These are phyloP conservation scores for Chionoecetes opilio DNA, from an alignment of 1,140 invertebrate species.

Conservation along the genomic window DNA sequence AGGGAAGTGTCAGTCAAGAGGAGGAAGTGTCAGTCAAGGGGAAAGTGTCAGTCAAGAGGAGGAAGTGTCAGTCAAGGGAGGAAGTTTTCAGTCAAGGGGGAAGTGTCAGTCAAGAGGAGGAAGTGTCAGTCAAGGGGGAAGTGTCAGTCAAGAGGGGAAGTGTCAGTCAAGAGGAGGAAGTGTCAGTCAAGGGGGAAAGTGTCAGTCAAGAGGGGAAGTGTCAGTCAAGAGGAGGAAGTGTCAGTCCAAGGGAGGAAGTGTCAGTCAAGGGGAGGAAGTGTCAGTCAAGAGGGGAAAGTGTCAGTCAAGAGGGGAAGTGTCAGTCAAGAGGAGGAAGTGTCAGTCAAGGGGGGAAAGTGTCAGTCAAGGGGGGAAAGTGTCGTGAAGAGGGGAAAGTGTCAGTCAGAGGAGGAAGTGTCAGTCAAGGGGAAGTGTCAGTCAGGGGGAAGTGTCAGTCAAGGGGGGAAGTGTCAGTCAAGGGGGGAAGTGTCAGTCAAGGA, in stretches of 20 bases:
- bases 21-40: background rate
- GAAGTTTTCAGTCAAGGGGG: background rate
- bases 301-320: background rate
- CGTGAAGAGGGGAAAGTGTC: background rate
- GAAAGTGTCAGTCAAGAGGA: background rate
- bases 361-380: background rate
- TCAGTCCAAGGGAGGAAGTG: constrained; percentile 38
- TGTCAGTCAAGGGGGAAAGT: background rate
- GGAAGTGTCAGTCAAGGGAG: background rate
- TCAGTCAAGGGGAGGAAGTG: constrained; percentile 17
- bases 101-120: too few relatives aligned
- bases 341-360: too few relatives aligned
- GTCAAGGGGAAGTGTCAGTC: background rate
- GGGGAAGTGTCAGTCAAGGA: background rate
- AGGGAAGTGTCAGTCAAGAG: background rate
- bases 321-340: background rate
- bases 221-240: background rate
- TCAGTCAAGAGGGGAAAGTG: background rate
- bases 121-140: too few relatives aligned
- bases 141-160: too few relatives aligned
- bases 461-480: background rate
- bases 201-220: background rate
- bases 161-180: too few relatives aligned
- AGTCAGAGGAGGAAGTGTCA: background rate
- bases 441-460: background rate